Evolutionary conservation across 35 echinoderm and acorn worm genomes (phyloP).

Genomic region (Heliocidaris tuberculata): DNA sequence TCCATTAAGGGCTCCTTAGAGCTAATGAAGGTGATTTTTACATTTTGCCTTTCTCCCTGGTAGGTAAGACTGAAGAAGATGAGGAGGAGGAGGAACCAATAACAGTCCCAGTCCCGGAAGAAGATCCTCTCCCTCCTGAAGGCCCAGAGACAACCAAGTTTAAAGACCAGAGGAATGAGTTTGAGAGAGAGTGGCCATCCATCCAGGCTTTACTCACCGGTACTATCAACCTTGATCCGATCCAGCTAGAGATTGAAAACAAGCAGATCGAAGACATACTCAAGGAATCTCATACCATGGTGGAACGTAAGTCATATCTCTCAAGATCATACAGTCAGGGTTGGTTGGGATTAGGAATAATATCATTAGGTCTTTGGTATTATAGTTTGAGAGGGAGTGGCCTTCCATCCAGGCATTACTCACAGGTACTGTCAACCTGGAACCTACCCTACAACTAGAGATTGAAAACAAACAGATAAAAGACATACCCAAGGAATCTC

Average conservation of each 20-base stretch:
- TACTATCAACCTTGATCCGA: constrained; percentile 79
- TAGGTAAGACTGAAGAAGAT: constrained; percentile 23
- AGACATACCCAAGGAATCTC: constrained; percentile 65
- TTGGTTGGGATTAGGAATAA: no score
- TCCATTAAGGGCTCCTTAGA: no score
- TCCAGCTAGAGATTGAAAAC: constrained; percentile 72
- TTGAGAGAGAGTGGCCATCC: constrained; percentile 92
- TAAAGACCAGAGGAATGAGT: constrained; percentile 78
- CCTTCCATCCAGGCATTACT: constrained; percentile 80
- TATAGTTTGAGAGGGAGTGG: constrained; percentile 96
- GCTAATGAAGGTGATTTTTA: no score
- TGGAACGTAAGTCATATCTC: constrained; percentile 74
- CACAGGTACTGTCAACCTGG: constrained; percentile 79
- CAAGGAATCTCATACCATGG: constrained; percentile 68
- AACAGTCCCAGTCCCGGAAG: constrained; percentile 24
- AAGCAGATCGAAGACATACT: constrained; percentile 58
- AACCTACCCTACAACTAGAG: constrained; percentile 72
- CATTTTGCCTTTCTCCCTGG: neutral
- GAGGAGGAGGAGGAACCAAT: constrained; percentile 53
- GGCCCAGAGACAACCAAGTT: constrained; percentile 89
- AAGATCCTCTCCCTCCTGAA: constrained; percentile 87
- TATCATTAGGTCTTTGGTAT: no score
- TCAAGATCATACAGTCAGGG: neutral
- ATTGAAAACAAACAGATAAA: constrained; percentile 65
- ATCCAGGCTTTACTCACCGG: constrained; percentile 84